Conservation (phyloP, 1,140 invertebrate genomes). For the Plodia interpunctella region DNA sequence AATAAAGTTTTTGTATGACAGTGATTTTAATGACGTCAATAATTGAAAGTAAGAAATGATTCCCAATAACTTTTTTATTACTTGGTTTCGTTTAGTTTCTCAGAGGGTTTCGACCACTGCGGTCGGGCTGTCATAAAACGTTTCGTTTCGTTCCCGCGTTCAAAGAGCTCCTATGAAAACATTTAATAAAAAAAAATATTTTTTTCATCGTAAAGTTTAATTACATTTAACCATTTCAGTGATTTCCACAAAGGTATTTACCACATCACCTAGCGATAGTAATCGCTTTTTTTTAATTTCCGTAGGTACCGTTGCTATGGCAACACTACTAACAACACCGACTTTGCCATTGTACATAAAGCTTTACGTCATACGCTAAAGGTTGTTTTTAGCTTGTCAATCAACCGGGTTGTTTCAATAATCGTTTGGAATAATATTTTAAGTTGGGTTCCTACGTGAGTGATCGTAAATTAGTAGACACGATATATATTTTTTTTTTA, state of each 20-base stretch:
- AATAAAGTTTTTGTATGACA: too few relatives aligned
- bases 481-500: not conserved
- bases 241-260: not conserved
- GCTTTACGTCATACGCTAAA: slow-evolving; percentile 1
- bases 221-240: slow-evolving; percentile 1
- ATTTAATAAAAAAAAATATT: too few relatives aligned
- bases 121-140: too few relatives aligned
- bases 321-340: slow-evolving; percentile 32
- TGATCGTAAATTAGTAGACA: too few relatives aligned
- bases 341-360: slow-evolving; percentile 10
- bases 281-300: not conserved
- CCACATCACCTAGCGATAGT: not conserved
- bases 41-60: too few relatives aligned
- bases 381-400: slow-evolving; percentile 9
- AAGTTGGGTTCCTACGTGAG: not conserved
- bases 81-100: too few relatives aligned
- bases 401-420: not conserved
- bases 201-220: too few relatives aligned
- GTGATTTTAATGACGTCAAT: too few relatives aligned
- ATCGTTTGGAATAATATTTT: not conserved
- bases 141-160: too few relatives aligned
- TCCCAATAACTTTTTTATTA: too few relatives aligned
- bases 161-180: too few relatives aligned
- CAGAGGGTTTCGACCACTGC: too few relatives aligned
- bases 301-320: slow-evolving; percentile 25